Evolutionary conservation across 1,140 invertebrate genomes (phyloP).

Genomic region (Pomacea maculata): DNA sequence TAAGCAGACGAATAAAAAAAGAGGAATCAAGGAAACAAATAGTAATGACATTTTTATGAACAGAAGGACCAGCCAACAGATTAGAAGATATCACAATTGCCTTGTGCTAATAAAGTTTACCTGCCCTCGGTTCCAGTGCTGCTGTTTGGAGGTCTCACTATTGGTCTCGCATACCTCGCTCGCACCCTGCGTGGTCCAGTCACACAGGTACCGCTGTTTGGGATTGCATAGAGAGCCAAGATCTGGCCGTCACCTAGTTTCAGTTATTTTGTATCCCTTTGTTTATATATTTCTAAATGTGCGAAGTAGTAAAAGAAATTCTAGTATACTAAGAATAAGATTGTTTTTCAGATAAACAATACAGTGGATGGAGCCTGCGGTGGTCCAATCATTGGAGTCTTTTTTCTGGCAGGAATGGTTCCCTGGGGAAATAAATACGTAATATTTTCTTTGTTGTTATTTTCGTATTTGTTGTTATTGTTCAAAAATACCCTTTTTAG

Average conservation of each 20-base stretch:
- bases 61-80: no score
- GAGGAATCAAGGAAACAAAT: no score
- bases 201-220: conserved; percentile 29
- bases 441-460: conserved; percentile 19
- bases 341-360: conserved; percentile 69
- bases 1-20: no score
- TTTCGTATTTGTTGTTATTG: not conserved
- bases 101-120: no score
- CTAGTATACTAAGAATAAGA: not conserved
- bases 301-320: no score
- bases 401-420: conserved; percentile 58
- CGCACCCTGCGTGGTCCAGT: conserved; percentile 32
- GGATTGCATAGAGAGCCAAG: no score
- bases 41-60: no score
- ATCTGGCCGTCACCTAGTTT: no score
- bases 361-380: conserved; percentile 58
- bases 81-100: no score
- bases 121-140: conserved; percentile 24
- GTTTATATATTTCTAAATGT: not conserved
- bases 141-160: conserved; percentile 28
- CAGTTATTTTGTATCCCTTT: not conserved
- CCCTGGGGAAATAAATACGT: conserved; percentile 59
- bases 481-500: not conserved
- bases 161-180: conserved; percentile 39
- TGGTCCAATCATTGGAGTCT: conserved; percentile 57